Base-by-base conservation (phyloP, 2,888 invertebrate genomes). In the Xiphydria camelus region DNA sequence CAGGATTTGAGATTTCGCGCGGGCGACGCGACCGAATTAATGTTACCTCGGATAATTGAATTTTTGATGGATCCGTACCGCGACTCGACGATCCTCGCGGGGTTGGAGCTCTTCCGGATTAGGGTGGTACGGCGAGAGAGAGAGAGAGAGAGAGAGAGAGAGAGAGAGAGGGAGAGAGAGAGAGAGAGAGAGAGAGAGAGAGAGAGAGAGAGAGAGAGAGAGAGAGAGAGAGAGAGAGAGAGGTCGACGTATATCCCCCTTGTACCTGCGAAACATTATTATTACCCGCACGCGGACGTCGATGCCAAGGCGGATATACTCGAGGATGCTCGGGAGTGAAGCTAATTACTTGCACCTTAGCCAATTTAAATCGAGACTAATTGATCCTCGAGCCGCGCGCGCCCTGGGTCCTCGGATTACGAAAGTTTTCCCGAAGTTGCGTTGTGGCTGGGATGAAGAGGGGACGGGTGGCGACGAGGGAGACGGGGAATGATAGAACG, bases 391-490 rank as follows among this genome's bases (percentile, higher is more conserved):
- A 48, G 40, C 42, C 36, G 38, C 34, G 49, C 55, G 45, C 43
- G 36, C 52, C 55, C 47, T 50, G 23, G 38, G 41, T 14, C 35
- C 22, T 50, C 34, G 51, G 53, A 60, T 64, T 60, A 57, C 53
- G 52, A 59, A 66, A 67, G 58, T 65, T 66, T 54, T 51, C 49
- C 50, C 51, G 44, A 62, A 63, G 59, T 66, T 61, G 49, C n/a
- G n/a, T n/a, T n/a, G n/a, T n/a, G n/a, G n/a, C n/a, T n/a, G n/a
- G n/a, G n/a, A n/a, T n/a, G n/a, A 40, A 36, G 45, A 6, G 38
- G 31, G 38, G 38, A n/a, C n/a, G n/a, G n/a, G n/a, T n/a, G n/a
- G n/a, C n/a, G 39, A 21, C 18, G 29, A 32, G 32, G 23, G 38
- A 49, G 45, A 49, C 21, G 32, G 38, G 42, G n/a, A n/a, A n/a